phyloP scores from a whole-genome alignment of 2,113 vertebrate genomes.

The Ornithorhynchus anatinus region DNA sequence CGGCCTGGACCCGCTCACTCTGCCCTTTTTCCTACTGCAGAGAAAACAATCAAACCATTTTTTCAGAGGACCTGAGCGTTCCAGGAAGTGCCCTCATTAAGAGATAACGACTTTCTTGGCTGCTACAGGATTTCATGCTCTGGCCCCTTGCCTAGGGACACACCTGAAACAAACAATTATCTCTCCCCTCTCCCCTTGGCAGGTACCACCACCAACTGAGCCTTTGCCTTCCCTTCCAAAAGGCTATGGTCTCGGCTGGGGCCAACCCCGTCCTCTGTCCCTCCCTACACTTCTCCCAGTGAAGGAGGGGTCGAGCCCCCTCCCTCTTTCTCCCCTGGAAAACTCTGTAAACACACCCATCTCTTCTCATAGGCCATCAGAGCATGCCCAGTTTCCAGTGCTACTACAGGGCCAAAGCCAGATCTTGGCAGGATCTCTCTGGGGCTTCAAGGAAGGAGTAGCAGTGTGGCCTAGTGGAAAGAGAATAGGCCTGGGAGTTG shows the following conservation, averaged over 20 bases:
- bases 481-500: too few relatives aligned
- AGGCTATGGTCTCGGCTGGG: not conserved
- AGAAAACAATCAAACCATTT: slow-evolving; percentile 56
- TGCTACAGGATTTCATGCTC: slow-evolving; percentile 25
- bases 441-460: too few relatives aligned
- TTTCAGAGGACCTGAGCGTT: slow-evolving; percentile 55
- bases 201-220: not conserved
- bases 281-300: not conserved
- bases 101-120: slow-evolving; percentile 33
- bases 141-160: slow-evolving; percentile 30
- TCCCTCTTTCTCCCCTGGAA: not conserved
- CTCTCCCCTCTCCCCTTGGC: not conserved
- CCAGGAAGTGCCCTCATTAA: slow-evolving; percentile 39
- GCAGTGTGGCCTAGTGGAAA: too few relatives aligned
- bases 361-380: too few relatives aligned
- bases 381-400: too few relatives aligned
- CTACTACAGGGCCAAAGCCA: too few relatives aligned
- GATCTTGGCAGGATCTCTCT: too few relatives aligned
- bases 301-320: not conserved
- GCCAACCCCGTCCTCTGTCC: not conserved
- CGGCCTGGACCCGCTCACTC: slow-evolving; percentile 37
- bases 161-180: slow-evolving; percentile 35
- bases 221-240: not conserved
- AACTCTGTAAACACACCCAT: too few relatives aligned
- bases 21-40: slow-evolving; percentile 31